phyloP scores from a whole-genome alignment of 35 echinoderm and acorn worm genomes.

The Patiria miniata region DNA sequence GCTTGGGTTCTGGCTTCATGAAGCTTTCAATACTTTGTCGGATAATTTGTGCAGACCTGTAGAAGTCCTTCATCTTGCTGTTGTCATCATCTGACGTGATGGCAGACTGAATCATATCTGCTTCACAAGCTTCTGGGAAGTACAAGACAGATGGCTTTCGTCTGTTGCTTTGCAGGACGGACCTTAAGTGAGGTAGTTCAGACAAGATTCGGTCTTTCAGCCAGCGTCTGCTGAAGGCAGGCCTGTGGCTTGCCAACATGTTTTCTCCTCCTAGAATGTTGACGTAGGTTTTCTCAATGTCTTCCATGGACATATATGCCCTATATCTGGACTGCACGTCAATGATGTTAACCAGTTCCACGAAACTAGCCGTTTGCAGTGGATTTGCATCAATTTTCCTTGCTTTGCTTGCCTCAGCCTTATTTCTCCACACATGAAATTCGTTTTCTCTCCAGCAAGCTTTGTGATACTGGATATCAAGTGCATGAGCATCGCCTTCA shows the following conservation, averaged over 20 bases:
- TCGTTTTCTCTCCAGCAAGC: constrained; percentile 31
- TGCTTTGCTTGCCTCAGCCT: not conserved
- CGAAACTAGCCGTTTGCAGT: constrained; percentile 35
- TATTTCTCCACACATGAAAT: constrained; percentile 35
- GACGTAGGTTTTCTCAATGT: not conserved
- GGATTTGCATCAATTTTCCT: not conserved
- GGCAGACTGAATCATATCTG: constrained; percentile 27
- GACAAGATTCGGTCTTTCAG: not conserved
- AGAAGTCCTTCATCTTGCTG: too few species aligned
- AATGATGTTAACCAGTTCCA: constrained; percentile 46
- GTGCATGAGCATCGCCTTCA: too few species aligned
- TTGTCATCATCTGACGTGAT: constrained; percentile 37
- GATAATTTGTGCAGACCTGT: constrained; percentile 16
- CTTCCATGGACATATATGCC: constrained; percentile 45
- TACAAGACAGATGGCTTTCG: constrained; percentile 46
- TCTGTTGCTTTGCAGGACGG: constrained; percentile 30
- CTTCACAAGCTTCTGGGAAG: constrained; percentile 27
- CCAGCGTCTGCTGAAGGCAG: constrained; percentile 15
- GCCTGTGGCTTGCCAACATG: constrained; percentile 8
- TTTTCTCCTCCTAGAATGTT: constrained; percentile 51
- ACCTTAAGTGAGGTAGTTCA: constrained; percentile 27
- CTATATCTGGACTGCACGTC: constrained; percentile 20
- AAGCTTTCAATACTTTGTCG: constrained; percentile 32
- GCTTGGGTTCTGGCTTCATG: constrained; percentile 3
- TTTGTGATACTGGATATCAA: constrained; percentile 34